Conservation (phyloP, 92 coral and sea anemone genomes). For the Zoanthus solanderi region DNA sequence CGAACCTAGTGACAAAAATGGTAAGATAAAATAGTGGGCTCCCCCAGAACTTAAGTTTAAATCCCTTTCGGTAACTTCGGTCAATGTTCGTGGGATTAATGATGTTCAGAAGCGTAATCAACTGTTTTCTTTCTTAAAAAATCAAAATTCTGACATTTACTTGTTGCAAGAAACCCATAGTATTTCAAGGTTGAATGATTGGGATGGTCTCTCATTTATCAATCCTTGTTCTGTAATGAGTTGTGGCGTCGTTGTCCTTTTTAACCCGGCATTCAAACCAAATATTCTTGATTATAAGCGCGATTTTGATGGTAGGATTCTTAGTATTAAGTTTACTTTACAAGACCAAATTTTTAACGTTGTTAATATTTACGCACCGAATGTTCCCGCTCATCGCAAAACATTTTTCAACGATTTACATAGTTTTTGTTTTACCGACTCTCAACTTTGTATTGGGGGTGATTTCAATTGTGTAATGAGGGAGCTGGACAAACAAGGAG, state of each 20-base stretch:
- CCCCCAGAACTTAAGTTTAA: background rate
- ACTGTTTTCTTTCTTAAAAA: background rate
- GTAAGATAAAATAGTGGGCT: too few species aligned
- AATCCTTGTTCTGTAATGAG: background rate
- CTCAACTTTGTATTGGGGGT: background rate
- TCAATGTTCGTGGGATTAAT: background rate
- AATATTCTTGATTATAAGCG: background rate
- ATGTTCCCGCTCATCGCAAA: background rate
- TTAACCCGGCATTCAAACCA: background rate
- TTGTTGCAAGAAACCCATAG: background rate
- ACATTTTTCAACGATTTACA: background rate
- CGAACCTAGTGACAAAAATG: too few species aligned
- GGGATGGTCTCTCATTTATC: background rate
- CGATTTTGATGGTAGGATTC: background rate
- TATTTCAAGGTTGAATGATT: background rate
- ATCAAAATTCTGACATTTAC: background rate
- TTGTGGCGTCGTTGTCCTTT: background rate
- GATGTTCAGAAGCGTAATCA: background rate
- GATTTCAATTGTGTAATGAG: background rate
- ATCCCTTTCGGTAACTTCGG: background rate
- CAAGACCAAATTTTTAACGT: background rate
- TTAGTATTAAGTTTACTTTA: background rate
- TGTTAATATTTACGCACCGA: conserved; percentile 21
- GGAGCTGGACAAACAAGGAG: background rate
- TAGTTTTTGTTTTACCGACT: background rate